Evolutionary conservation across 1,140 invertebrate species (phyloP).

Genomic region (Megathymus violae): DNA sequence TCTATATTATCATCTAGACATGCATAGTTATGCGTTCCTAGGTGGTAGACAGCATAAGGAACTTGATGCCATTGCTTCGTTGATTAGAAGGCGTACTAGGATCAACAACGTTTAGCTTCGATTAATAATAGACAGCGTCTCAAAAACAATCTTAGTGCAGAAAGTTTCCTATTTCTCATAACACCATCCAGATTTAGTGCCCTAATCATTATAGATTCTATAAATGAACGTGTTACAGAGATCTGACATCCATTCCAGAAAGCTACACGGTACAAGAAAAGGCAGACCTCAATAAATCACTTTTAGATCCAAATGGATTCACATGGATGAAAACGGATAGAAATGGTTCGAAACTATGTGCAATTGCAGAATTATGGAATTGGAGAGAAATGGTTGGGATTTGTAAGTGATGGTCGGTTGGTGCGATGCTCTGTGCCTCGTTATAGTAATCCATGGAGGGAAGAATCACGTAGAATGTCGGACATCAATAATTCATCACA

Average conservation of each 20-base stretch:
- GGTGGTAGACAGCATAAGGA: no score
- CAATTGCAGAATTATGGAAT: conserved; percentile 15
- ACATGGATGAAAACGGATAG: conserved; percentile 19
- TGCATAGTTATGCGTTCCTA: no score
- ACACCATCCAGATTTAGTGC: conserved; percentile 42
- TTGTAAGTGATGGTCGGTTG: conserved; percentile 27
- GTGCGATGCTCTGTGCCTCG: conserved; percentile 34
- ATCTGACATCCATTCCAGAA: conserved; percentile 43
- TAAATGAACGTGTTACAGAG: conserved; percentile 46
- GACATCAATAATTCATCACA: conserved; percentile 76
- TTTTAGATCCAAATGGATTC: conserved; percentile 24
- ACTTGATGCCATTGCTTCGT: no score
- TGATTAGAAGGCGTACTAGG: no score
- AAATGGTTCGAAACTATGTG: conserved; percentile 16
- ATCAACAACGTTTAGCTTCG: no score
- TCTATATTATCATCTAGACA: no score
- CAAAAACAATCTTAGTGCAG: background rate
- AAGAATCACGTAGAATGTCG: conserved; percentile 66
- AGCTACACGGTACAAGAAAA: conserved; percentile 28
- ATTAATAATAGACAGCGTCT: no score
- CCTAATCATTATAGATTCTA: conserved; percentile 54
- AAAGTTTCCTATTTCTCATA: conserved; percentile 26
- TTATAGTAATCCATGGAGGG: conserved; percentile 54
- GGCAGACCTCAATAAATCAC: conserved; percentile 22
- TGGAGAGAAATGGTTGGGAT: conserved; percentile 9